Evolutionary conservation across 2,797 vertebrate species (phyloP), one percentile per base, ranked within the genome.

Genomic region (Etheostoma perlongum): DNA sequence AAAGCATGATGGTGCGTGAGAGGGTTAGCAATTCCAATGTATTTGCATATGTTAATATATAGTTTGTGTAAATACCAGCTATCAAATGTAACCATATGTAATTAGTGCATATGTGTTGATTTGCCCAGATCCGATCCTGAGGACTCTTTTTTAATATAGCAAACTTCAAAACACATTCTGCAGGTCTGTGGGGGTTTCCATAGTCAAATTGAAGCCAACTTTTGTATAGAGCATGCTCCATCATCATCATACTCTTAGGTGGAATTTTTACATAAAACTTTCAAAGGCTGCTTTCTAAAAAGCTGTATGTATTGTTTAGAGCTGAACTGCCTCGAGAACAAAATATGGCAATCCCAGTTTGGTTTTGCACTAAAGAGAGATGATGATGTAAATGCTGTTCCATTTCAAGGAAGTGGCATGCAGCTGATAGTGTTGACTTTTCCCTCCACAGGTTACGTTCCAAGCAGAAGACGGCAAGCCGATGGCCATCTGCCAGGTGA

Each of bases 401-500:
- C 36, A 40, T 11, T 40, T 10, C 36, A 40, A 10, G 36, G 36
- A 11, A 40, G 36, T 40, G 10, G n/a, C 23, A 1, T 15, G n/a
- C 15, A 23, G n/a, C 18, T 66, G 55, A 85, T 40, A 40, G 10
- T 40, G 36, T 14, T 68, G 57, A 80, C 66, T 52, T 48, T 21
- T 65, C 47, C 25, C 81, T 77, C 73, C 23, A 16, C 93, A 99
- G 98, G 96, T 98, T 58, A 88, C 93, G 33, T 99, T 99, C 91
- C 93, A 78, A 18, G 93, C 92, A 2, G 92, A 95, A 1, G 91
- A 94, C 0, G 94, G 95, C 23, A 97, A 95, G 83, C 96, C 96
- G 13, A 85, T 99, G 5, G 97, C 97, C 0, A 92, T 98, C 79
- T 96, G 96, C 74, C 92, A 94, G 51, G 94, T 99, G 83, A 94